These are phyloP conservation scores for Poecilia gillii DNA, from an alignment of 2,797 vertebrate species.

Conservation along the genomic window DNA sequence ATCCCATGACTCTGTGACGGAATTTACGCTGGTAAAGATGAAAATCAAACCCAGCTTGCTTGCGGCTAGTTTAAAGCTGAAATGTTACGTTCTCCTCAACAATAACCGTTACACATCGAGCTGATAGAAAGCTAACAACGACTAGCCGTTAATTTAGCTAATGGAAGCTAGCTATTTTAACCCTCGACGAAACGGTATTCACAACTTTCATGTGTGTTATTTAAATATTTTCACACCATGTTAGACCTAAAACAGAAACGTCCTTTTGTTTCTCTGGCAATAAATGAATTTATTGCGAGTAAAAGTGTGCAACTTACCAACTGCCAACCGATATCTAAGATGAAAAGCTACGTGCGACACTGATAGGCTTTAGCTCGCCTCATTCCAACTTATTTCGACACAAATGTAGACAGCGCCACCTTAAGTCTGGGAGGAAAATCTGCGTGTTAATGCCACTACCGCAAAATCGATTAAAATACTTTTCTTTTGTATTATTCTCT, in stretches of 20 bases:
- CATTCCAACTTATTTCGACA: neutral
- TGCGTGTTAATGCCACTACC: neutral
- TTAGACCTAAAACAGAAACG: accelerated
- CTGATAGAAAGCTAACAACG: neutral
- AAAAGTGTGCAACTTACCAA: conserved; percentile 35
- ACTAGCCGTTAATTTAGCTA: conserved; percentile 3
- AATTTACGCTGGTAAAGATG: too few relatives aligned
- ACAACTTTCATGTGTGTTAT: neutral
- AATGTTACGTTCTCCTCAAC: neutral
- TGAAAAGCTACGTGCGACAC: conserved; percentile 17
- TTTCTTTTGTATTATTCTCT: neutral
- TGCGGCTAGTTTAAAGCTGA: accelerated
- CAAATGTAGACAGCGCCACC: conserved; percentile 20
- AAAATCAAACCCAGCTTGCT: neutral
- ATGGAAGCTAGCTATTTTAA: conserved; percentile 9
- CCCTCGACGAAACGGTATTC: conserved; percentile 9
- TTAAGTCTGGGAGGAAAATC: conserved; percentile 11
- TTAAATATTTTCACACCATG: neutral
- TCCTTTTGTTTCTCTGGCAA: accelerated
- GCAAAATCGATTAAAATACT: neutral
- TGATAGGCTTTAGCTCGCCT: neutral
- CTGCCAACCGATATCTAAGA: neutral
- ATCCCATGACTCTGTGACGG: neutral
- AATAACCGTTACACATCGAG: neutral
- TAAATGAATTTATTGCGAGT: accelerated